phyloP scores from a whole-genome alignment of 2,797 vertebrate species.

The Benthosema pterotum region DNA sequence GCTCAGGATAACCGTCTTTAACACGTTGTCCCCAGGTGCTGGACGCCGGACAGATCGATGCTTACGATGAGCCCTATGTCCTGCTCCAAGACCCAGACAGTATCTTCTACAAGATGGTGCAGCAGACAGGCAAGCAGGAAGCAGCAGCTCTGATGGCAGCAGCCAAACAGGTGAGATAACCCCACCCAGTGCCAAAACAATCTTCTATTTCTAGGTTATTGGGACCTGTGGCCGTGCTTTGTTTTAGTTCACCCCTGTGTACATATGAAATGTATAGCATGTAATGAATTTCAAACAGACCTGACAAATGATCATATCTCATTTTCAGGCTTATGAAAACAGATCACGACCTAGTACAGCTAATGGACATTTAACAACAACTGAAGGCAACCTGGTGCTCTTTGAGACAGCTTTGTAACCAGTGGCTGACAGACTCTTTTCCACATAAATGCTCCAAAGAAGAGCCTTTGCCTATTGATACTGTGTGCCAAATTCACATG shows the following conservation, averaged over 20 bases:
- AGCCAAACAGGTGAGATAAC: conserved; percentile 80
- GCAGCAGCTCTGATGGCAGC: conserved; percentile 81
- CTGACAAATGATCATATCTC: no score
- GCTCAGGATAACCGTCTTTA: neutral
- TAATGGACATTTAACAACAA: conserved; percentile 38
- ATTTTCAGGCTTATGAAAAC: conserved; percentile 61
- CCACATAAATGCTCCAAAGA: neutral
- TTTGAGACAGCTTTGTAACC: conserved; percentile 75
- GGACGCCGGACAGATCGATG: conserved; percentile 88
- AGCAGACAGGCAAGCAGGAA: conserved; percentile 91
- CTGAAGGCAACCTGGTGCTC: conserved; percentile 65
- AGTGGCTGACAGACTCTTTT: neutral
- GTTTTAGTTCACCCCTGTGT: no score
- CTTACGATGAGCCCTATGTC: conserved; percentile 87
- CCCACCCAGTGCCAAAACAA: no score
- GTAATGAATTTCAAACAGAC: no score
- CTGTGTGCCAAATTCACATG: neutral
- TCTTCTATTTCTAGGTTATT: no score
- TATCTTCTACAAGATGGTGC: conserved; percentile 93
- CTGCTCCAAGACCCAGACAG: conserved; percentile 88
- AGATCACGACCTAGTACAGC: conserved; percentile 30
- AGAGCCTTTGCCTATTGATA: neutral
- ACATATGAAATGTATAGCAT: no score
- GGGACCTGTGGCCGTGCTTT: no score
- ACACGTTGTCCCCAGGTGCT: conserved; percentile 83